phyloP scores from a whole-genome alignment of 2,797 vertebrate species.

The Synanceia verrucosa region DNA sequence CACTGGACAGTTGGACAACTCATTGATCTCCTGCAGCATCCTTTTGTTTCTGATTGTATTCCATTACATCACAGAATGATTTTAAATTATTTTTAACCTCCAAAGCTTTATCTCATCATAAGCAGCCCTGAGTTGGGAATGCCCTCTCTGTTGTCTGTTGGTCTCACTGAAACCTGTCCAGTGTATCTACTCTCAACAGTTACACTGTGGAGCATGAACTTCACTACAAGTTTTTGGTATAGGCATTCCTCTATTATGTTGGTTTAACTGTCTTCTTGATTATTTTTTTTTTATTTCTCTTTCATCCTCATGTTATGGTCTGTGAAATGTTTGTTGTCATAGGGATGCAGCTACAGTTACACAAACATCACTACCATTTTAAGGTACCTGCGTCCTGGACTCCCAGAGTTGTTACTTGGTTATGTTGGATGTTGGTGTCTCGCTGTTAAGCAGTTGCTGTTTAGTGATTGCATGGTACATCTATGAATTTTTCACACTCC shows the following conservation, averaged over 20 bases:
- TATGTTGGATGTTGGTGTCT: slow-evolving; percentile 66
- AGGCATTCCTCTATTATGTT: slow-evolving; percentile 83
- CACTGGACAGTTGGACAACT: slow-evolving; percentile 75
- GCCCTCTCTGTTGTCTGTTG: slow-evolving; percentile 41
- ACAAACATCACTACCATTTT: slow-evolving; percentile 72
- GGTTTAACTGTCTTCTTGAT: slow-evolving; percentile 64
- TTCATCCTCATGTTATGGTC: slow-evolving; percentile 73
- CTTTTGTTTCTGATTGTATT: slow-evolving; percentile 65
- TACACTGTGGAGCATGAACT: slow-evolving; percentile 68
- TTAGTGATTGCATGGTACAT: slow-evolving; percentile 75
- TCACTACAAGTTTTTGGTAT: slow-evolving; percentile 79
- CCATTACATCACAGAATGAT: slow-evolving; percentile 46
- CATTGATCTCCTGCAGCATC: slow-evolving; percentile 53
- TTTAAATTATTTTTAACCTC: slow-evolving; percentile 68
- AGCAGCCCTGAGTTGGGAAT: slow-evolving; percentile 37
- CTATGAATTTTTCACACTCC: slow-evolving; percentile 52
- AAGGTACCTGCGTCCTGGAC: slow-evolving; percentile 81
- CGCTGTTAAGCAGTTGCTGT: slow-evolving; percentile 62
- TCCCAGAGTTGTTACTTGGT: slow-evolving; percentile 68
- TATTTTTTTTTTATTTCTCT: slow-evolving; percentile 65
- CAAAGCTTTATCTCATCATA: slow-evolving; percentile 67
- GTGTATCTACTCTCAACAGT: slow-evolving; percentile 77
- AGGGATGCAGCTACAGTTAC: slow-evolving; percentile 78
- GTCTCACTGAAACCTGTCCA: slow-evolving; percentile 68
- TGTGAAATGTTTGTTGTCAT: slow-evolving; percentile 73